Evolutionary conservation across 2,113 vertebrate species (phyloP).

Genomic region (Vulpes vulpes): DNA sequence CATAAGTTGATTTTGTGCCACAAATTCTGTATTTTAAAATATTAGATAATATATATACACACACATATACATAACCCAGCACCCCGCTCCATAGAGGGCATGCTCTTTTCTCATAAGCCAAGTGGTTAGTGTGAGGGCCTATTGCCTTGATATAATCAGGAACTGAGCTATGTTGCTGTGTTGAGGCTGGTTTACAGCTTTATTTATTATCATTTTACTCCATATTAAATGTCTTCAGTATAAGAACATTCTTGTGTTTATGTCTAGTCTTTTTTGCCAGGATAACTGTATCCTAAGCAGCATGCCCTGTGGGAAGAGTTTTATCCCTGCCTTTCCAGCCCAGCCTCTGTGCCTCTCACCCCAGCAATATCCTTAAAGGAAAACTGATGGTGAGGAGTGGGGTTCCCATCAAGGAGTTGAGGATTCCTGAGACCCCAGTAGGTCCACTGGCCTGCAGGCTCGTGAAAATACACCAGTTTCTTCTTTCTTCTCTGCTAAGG

Average conservation of each 20-base stretch:
- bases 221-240: neutral
- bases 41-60: neutral
- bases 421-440: neutral
- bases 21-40: neutral
- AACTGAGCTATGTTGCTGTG: neutral
- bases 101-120: neutral
- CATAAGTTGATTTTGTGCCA: neutral
- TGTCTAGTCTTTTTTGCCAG: neutral
- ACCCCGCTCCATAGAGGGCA: neutral
- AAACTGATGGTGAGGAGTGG: neutral
- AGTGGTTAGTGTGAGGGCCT: neutral
- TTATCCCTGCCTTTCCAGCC: neutral
- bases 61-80: neutral
- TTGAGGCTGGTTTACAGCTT: neutral
- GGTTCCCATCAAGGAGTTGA: neutral
- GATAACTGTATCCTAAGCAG: neutral
- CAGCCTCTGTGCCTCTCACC: neutral
- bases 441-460: neutral
- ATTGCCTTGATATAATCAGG: neutral
- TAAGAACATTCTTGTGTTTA: neutral
- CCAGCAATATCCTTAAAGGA: neutral
- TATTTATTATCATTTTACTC: neutral
- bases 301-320: neutral
- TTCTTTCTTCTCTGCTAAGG: neutral
- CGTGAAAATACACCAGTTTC: neutral